Evolutionary conservation across 2,797 vertebrate genomes (phyloP), one percentile per base, ranked within the genome.

Genomic region (Urocyon cinereoargenteus): DNA sequence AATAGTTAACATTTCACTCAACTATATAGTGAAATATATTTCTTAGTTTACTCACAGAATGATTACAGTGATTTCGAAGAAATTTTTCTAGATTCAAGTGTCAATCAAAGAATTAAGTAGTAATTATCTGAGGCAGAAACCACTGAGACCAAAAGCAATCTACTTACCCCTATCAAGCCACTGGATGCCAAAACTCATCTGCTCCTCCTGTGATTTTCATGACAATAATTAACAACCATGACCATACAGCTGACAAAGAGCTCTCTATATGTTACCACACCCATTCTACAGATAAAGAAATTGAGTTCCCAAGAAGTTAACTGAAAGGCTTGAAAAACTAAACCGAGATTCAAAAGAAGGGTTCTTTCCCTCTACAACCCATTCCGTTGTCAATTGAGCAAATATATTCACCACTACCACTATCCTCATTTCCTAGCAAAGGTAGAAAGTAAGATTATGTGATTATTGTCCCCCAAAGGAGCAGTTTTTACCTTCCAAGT

Each of bases 1-100:
- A 93, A 96, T 94, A 95, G 95, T 91, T 96, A 91, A 96, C 75
- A 96, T 97, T 96, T 96, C 83, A 86, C 13, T 97, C 94, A 93
- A 82, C 89, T 97, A n/a, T 95, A 89, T 93, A 94, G 91, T 91
- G 81, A 97, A 97, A 89, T 78, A 75, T 45, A 91, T 64, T 62
- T 94, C 75, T 94, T 51, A 14, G 61, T 89, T 96, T 91, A 95
- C 85, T 97, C 86, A 95, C 36, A 45, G 70, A 75, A 36, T 96
- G 59, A 85, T 93, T 97, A 91, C 94, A 95, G 95, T 96, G 79
- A 70, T 96, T 96, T 96, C 45, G 21, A 92, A 92, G 68, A 91
- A 92, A 89, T 14, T 70, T 94, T 94, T 96, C 70, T 62, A 91
- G 45, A 49, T 96, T 95, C 68, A 93, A 96, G 75, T 95, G 86